These are phyloP conservation scores for Ptychadena robeensis DNA, from an alignment of 2,797 vertebrate species.

Conservation along the genomic window DNA sequence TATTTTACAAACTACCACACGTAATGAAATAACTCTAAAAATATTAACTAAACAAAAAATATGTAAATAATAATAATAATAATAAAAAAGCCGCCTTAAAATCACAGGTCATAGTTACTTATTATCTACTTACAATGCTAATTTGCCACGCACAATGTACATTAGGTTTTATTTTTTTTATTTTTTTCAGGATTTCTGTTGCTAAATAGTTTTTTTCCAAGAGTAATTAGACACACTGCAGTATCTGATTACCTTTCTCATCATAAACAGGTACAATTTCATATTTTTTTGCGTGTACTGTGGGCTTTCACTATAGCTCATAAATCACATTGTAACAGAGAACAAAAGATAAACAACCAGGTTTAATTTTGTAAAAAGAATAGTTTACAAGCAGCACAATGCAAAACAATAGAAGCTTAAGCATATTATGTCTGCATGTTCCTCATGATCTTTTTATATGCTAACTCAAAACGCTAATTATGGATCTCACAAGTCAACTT, in stretches of 20 bases:
- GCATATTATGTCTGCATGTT: slow-evolving; percentile 67
- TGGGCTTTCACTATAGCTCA: slow-evolving; percentile 68
- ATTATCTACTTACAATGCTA: slow-evolving; percentile 7
- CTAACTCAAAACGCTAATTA: slow-evolving; percentile 81
- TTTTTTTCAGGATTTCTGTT: slow-evolving; percentile 36
- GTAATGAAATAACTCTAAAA: background rate
- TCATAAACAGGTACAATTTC: slow-evolving; percentile 66
- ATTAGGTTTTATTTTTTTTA: background rate
- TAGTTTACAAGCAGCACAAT: slow-evolving; percentile 70
- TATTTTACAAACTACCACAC: background rate
- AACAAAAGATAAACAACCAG: slow-evolving; percentile 73
- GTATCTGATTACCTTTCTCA: slow-evolving; percentile 53
- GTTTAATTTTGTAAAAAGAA: slow-evolving; percentile 74
- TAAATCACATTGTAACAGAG: slow-evolving; percentile 69
- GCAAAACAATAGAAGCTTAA: slow-evolving; percentile 65
- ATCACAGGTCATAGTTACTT: background rate
- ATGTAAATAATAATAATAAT: too few species aligned
- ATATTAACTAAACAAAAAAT: background rate
- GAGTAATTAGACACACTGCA: slow-evolving; percentile 30
- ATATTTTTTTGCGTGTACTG: slow-evolving; percentile 58
- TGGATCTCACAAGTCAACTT: slow-evolving; percentile 79
- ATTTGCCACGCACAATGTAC: slow-evolving; percentile 18
- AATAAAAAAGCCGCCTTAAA: background rate
- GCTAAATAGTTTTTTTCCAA: slow-evolving; percentile 42
- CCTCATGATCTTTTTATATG: slow-evolving; percentile 74